phyloP scores from a whole-genome alignment of 1,140 invertebrate species.

The Sycophaga agraensis region DNA sequence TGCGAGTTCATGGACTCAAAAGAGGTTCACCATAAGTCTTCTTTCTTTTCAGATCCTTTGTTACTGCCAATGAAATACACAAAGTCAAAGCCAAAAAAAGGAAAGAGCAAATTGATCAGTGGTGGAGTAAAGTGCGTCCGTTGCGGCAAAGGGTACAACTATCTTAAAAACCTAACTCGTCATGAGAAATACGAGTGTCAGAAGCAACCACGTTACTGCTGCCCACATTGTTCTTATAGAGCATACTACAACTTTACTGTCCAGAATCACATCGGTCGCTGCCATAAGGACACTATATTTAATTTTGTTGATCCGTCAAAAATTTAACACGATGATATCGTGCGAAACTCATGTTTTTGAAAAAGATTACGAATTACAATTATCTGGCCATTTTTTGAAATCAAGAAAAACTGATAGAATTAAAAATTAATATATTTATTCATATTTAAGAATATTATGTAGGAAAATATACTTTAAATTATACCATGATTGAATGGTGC shows the following conservation, averaged over 20 bases:
- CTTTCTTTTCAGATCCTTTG: constrained; percentile 10
- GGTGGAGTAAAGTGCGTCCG: background rate
- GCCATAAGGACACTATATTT: background rate
- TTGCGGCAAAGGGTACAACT: constrained; percentile 9
- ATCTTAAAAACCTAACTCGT: constrained; percentile 46
- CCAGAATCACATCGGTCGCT: background rate
- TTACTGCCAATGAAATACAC: background rate
- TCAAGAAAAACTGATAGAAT: no score
- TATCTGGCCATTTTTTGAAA: no score
- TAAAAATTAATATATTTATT: no score
- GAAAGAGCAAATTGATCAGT: background rate
- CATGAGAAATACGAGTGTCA: constrained; percentile 58
- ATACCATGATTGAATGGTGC: no score
- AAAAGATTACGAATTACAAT: no score
- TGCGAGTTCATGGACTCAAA: no score
- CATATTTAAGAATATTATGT: no score
- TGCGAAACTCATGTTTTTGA: no score
- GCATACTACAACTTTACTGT: constrained; percentile 6
- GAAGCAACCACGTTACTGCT: constrained; percentile 56
- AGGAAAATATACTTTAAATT: no score
- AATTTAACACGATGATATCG: background rate
- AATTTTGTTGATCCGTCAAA: background rate
- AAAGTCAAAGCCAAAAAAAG: background rate
- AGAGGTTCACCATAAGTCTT: no score
- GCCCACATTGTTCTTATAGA: constrained; percentile 48